phyloP scores from a whole-genome alignment of 2,797 vertebrate genomes.

The Sebastes matsubarae region DNA sequence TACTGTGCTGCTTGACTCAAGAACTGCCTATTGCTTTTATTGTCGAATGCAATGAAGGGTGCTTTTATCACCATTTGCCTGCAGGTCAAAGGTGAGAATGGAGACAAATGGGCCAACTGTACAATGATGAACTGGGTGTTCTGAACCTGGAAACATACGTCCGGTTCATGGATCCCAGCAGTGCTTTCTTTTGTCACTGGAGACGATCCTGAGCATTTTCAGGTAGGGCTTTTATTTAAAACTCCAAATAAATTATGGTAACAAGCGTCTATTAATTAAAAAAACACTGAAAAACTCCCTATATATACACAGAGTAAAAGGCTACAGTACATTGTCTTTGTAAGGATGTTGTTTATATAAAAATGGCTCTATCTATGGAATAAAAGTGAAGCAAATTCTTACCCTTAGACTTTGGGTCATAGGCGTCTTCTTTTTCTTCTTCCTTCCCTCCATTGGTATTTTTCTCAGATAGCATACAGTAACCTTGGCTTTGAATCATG shows the following conservation, averaged over 20 bases:
- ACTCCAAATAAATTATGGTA: conserved; percentile 29
- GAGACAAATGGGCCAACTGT: conserved; percentile 80
- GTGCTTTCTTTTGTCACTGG: conserved; percentile 22
- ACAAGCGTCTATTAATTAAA: not conserved
- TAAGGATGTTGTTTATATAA: not conserved
- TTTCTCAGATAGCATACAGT: conserved; percentile 47
- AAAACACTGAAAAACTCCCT: not conserved
- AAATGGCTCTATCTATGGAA: not conserved
- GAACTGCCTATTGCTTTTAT: conserved; percentile 82
- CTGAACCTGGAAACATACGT: conserved; percentile 59
- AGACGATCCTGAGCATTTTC: conserved; percentile 16
- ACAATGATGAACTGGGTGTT: conserved; percentile 71
- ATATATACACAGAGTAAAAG: not conserved
- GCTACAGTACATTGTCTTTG: not conserved
- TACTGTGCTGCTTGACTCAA: conserved; percentile 76
- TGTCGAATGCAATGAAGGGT: conserved; percentile 82
- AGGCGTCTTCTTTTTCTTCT: not conserved
- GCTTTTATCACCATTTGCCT: conserved; percentile 85
- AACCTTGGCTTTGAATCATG: conserved; percentile 77
- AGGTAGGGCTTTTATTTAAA: not conserved
- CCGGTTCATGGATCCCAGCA: conserved; percentile 40
- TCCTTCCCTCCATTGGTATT: conserved; percentile 40
- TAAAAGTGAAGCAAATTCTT: not conserved
- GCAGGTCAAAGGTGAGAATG: conserved; percentile 83
- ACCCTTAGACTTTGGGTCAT: not conserved